Conservation (phyloP, 2,888 invertebrate species). For the Andrena trimmerana region DNA sequence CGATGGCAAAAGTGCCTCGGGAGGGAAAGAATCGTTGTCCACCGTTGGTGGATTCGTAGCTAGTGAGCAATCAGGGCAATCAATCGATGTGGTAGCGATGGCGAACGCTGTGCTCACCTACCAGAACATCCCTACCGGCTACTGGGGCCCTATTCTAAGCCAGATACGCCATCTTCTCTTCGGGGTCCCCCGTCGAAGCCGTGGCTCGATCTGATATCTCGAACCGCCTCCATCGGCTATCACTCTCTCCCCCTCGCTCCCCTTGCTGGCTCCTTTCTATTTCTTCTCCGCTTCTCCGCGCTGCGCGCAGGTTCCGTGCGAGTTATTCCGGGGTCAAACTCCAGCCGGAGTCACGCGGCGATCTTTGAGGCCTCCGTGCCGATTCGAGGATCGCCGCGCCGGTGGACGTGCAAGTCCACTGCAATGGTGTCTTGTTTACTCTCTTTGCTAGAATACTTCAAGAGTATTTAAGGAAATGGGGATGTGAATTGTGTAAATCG, state of each 20-base stretch:
- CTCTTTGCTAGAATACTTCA: too few species aligned
- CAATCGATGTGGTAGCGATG: conserved; percentile 80
- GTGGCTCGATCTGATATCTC: conserved; percentile 78
- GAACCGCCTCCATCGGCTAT: conserved; percentile 76
- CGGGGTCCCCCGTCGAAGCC: conserved; percentile 60
- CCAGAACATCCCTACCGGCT: conserved; percentile 80
- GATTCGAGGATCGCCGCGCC: conserved; percentile 59
- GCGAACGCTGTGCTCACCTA: conserved; percentile 78
- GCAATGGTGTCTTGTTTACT: background rate
- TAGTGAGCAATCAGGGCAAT: conserved; percentile 77
- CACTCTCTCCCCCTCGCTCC: conserved; percentile 59
- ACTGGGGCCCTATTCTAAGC: conserved; percentile 72
- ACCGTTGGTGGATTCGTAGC: conserved; percentile 52
- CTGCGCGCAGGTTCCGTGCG: conserved; percentile 62
- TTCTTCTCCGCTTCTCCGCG: conserved; percentile 2
- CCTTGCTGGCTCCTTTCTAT: conserved; percentile 20
- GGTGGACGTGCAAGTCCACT: background rate
- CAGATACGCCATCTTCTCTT: conserved; percentile 78
- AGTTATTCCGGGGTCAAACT: conserved; percentile 75
- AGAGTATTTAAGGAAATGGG: too few species aligned
- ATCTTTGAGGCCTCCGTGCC: conserved; percentile 61
- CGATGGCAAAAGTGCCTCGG: background rate
- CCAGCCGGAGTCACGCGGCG: conserved; percentile 64
- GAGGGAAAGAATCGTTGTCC: conserved; percentile 9
- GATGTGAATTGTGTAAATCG: too few species aligned